Percentiles rank a stretch among this genome's conserved stretches.
phyloP scores from a whole-genome alignment of 2,888 invertebrate genomes.

The Leucophenga maculata region DNA sequence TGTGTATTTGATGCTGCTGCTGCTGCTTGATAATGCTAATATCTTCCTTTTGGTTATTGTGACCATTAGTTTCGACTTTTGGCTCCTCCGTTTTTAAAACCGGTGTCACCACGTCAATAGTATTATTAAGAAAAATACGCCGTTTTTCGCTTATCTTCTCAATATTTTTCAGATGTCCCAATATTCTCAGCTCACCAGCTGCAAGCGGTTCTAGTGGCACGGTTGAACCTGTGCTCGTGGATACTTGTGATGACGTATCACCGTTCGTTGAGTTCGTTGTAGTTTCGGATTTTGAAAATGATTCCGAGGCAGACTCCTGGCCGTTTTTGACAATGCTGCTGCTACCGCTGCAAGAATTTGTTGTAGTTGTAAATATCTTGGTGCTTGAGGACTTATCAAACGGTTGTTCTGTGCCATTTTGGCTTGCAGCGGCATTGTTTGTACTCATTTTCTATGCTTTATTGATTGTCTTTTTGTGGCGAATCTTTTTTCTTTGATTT shows the following conservation, averaged over 20 bases:
- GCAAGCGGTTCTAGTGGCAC: slow-evolving; percentile 12
- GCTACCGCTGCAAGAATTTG: background rate
- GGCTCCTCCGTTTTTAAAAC: slow-evolving; percentile 15
- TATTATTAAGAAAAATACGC: slow-evolving; percentile 56
- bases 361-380: background rate
- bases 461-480: slow-evolving; percentile 34
- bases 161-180: slow-evolving; percentile 58
- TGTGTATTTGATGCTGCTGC: slow-evolving; percentile 24
- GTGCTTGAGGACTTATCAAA: background rate
- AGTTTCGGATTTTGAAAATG: slow-evolving; percentile 23
- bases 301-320: background rate
- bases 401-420: background rate
- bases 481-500: slow-evolving; percentile 39
- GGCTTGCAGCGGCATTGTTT: background rate
- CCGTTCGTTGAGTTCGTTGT: background rate
- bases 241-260: slow-evolving; percentile 13
- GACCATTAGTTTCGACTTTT: background rate
- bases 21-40: slow-evolving; percentile 28
- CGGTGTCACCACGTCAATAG: slow-evolving; percentile 44
- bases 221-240: background rate
- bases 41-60: background rate
- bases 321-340: slow-evolving; percentile 11
- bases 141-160: slow-evolving; percentile 65
- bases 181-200: slow-evolving; percentile 51
- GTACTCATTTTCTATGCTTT: background rate